Conservation (phyloP, 1,140 invertebrate genomes). For the Teleopsis dalmanni region DNA sequence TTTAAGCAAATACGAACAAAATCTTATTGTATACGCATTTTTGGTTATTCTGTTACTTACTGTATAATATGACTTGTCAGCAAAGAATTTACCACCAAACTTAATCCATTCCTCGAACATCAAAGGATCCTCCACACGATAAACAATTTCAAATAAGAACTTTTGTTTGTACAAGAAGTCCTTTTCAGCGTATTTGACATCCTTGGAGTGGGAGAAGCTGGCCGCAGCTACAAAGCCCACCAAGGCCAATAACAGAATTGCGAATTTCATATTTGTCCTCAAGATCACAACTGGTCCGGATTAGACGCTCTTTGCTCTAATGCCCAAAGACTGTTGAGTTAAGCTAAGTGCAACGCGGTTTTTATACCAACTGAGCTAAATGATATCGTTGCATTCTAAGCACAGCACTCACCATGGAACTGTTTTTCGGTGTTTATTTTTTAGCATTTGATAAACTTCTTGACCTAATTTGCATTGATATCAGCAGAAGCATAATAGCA, state of each 20-base stretch:
- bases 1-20: not conserved
- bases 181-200: constrained; percentile 26
- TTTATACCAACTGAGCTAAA: constrained; percentile 34
- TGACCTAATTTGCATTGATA: too few relatives aligned
- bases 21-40: not conserved
- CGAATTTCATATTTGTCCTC: constrained; percentile 27
- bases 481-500: too few relatives aligned
- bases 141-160: constrained; percentile 54
- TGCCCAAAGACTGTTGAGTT: constrained; percentile 35
- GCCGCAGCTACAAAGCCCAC: constrained; percentile 28
- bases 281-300: constrained; percentile 38
- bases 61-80: constrained; percentile 25
- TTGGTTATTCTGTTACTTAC: constrained; percentile 20
- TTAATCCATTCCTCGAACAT: constrained; percentile 35
- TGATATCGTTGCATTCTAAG: too few relatives aligned
- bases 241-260: constrained; percentile 27
- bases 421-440: too few relatives aligned
- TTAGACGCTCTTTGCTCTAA: constrained; percentile 29
- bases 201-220: constrained; percentile 17
- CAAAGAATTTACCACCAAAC: constrained; percentile 17
- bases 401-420: too few relatives aligned
- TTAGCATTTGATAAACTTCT: too few relatives aligned
- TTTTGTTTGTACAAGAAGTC: constrained; percentile 50
- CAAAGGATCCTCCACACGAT: constrained; percentile 48
- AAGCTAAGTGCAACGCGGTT: not conserved